These are phyloP conservation scores for Marcusenius ussheri DNA, from an alignment of 2,113 vertebrate species.

Conservation along the genomic window DNA sequence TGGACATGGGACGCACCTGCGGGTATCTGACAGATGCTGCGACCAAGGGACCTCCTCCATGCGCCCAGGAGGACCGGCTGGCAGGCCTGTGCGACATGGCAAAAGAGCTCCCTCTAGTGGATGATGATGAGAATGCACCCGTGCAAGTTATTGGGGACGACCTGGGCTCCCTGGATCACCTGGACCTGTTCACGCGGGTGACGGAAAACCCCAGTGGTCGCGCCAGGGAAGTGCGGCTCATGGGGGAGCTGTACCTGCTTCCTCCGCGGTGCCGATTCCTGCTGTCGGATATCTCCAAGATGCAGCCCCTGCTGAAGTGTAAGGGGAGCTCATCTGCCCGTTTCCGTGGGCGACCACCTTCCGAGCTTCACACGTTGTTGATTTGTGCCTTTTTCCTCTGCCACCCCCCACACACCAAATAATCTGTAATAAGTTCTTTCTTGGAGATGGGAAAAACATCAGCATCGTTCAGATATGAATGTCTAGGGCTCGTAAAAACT, in stretches of 20 bases:
- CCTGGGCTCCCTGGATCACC: constrained; percentile 42
- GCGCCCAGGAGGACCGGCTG: constrained; percentile 53
- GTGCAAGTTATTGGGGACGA: constrained; percentile 46
- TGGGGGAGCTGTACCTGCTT: constrained; percentile 82
- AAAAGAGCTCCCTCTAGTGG: constrained; percentile 63
- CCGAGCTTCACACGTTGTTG: neutral
- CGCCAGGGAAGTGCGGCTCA: constrained; percentile 61
- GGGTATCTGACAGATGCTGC: constrained; percentile 56
- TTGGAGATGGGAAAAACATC: neutral
- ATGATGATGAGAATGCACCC: constrained; percentile 35
- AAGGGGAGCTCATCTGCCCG: constrained; percentile 52
- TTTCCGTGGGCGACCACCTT: neutral
- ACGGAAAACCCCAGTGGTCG: constrained; percentile 61
- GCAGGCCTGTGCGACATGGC: constrained; percentile 85
- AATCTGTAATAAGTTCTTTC: neutral
- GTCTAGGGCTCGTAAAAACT: neutral
- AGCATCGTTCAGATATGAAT: neutral
- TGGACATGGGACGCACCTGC: constrained; percentile 62
- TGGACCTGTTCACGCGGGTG: constrained; percentile 68
- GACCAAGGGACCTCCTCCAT: constrained; percentile 30
- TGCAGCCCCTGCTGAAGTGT: constrained; percentile 77
- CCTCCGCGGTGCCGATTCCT: constrained; percentile 79
- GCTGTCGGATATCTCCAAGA: constrained; percentile 79
- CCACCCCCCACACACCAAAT: neutral
- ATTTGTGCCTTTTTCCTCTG: neutral